Percentiles rank a stretch among this genome's conserved stretches.
Evolutionary conservation across 1,140 invertebrate species (phyloP).

Genomic region (Solenopsis invicta): DNA sequence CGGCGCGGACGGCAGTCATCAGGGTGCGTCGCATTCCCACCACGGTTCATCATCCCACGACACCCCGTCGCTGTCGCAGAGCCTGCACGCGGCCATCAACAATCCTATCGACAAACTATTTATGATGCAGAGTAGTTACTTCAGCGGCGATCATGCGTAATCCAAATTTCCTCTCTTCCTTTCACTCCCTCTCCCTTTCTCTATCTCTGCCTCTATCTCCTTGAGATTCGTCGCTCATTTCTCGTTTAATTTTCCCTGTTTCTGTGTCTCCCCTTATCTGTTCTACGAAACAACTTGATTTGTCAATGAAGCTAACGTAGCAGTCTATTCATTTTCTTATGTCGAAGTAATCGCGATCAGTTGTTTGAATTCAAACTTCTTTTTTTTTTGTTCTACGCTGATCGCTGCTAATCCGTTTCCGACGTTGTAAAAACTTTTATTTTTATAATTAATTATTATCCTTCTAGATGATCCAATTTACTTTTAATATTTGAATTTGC

Average conservation of each 20-base stretch:
- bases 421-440: background rate
- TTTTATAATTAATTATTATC: constrained; percentile 1
- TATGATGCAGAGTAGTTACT: constrained; percentile 98
- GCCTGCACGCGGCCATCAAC: constrained; percentile 89
- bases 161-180: constrained; percentile 39
- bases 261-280: background rate
- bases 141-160: constrained; percentile 90
- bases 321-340: background rate
- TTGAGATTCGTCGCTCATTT: constrained; percentile 25
- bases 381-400: background rate
- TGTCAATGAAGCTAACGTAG: background rate
- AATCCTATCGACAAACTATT: constrained; percentile 99
- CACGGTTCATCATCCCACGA: constrained; percentile 86
- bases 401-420: background rate
- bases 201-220: background rate
- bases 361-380: background rate
- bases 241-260: background rate
- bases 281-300: background rate
- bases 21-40: constrained; percentile 86
- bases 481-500: background rate
- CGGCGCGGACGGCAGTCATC: constrained; percentile 84
- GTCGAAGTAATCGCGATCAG: background rate
- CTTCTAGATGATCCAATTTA: background rate
- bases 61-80: constrained; percentile 87
- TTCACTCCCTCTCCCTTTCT: background rate